Evolutionary conservation across 53 echinoderm and acorn worm genomes (phyloP).

Genomic region (Holothuria leucospilota): DNA sequence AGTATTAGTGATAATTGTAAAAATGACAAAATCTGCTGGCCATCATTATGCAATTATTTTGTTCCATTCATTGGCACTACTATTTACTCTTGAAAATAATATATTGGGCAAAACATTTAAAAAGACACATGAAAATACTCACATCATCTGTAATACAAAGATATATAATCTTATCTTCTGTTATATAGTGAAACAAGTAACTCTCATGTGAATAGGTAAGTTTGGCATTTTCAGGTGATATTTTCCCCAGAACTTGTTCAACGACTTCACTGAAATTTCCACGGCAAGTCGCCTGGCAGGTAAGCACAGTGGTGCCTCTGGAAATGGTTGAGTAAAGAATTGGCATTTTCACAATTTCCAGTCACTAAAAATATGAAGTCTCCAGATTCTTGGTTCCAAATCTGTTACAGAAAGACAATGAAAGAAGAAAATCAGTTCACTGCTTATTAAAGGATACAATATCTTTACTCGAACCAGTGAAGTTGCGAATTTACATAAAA

Average conservation of each 20-base stretch:
- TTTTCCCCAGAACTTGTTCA: slow-evolving; percentile 90
- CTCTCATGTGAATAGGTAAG: slow-evolving; percentile 91
- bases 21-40: too few relatives aligned
- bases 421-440: too few relatives aligned
- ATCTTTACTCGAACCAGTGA: too few relatives aligned
- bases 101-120: neutral
- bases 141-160: slow-evolving; percentile 99
- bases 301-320: slow-evolving; percentile 89
- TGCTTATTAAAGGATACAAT: too few relatives aligned
- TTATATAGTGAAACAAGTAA: slow-evolving; percentile 94
- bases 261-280: slow-evolving; percentile 94
- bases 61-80: too few relatives aligned
- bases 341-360: slow-evolving; percentile 61
- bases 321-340: slow-evolving; percentile 83
- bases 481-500: too few relatives aligned
- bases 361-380: too few relatives aligned
- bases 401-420: too few relatives aligned
- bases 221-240: slow-evolving; percentile 94
- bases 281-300: slow-evolving; percentile 83
- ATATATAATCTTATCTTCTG: slow-evolving; percentile 89
- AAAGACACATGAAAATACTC: slow-evolving; percentile 41
- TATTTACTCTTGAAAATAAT: neutral
- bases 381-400: too few relatives aligned
- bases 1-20: too few relatives aligned
- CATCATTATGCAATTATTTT: too few relatives aligned